Evolutionary conservation across 2,113 vertebrate species (phyloP).

Genomic region (Helogale parvula): DNA sequence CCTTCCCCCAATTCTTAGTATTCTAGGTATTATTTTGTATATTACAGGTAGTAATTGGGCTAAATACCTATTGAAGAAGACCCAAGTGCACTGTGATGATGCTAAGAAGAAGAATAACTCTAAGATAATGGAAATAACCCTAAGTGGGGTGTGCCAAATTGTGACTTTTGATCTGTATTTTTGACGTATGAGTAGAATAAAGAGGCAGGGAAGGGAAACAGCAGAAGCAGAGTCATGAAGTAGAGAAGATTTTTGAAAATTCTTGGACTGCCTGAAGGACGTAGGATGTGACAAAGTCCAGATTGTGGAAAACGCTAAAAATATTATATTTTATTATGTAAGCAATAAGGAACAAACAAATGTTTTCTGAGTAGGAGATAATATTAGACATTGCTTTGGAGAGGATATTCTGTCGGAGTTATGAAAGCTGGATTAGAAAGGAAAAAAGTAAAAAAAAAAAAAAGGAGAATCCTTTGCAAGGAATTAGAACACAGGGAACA

Average conservation of each 20-base stretch:
- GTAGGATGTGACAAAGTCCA: not conserved
- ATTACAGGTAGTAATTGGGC: not conserved
- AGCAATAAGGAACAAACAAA: not conserved
- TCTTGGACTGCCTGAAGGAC: not conserved
- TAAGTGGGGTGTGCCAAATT: accelerated
- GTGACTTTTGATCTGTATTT: not conserved
- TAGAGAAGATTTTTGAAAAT: not conserved
- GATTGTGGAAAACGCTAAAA: not conserved
- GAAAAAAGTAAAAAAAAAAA: not conserved
- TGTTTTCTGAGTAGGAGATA: not conserved
- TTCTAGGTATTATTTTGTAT: not conserved
- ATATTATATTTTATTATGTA: not conserved
- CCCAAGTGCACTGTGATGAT: too few species aligned
- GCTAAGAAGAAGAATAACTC: not conserved
- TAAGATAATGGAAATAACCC: not conserved
- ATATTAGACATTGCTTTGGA: not conserved
- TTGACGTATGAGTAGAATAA: not conserved
- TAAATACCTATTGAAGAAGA: not conserved
- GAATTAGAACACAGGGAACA: not conserved
- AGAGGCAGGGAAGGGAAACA: not conserved
- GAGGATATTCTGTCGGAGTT: not conserved
- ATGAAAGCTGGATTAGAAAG: not conserved
- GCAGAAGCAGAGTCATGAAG: not conserved
- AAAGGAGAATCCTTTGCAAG: not conserved
- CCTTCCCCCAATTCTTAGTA: not conserved